Evolutionary conservation across 2,888 invertebrate species (phyloP).

Genomic region (Mylabris sibirica): DNA sequence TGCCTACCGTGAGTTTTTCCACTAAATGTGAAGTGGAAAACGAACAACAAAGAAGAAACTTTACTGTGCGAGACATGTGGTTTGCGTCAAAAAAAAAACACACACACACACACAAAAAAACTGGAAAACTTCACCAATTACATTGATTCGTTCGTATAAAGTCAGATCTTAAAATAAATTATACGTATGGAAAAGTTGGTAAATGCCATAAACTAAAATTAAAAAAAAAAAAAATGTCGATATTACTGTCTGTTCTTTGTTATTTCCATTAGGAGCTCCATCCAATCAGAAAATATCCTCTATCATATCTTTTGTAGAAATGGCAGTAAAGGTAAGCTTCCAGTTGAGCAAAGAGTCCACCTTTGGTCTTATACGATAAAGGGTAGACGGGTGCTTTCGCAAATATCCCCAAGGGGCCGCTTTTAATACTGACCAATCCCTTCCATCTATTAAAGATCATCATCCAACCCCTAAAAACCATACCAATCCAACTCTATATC

Average conservation of each 20-base stretch:
- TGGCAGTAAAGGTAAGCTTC: background rate
- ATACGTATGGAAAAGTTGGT: background rate
- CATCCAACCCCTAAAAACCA: background rate
- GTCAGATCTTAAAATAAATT: no score
- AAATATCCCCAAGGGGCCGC: background rate
- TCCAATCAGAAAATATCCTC: background rate
- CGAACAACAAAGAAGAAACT: background rate
- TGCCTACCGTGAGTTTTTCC: background rate
- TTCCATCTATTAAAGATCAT: background rate
- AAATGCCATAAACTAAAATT: background rate
- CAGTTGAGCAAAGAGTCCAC: background rate
- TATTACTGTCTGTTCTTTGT: background rate
- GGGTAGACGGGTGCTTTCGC: background rate
- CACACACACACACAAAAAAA: no score
- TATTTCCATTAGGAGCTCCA: background rate
- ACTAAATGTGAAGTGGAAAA: background rate
- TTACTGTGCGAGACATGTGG: background rate
- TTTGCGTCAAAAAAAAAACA: no score
- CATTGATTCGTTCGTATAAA: no score
- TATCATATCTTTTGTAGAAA: background rate
- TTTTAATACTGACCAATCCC: conserved; percentile 4
- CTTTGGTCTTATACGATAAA: background rate
- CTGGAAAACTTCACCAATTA: no score
- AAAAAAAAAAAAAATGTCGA: background rate
- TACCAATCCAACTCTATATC: no score